Conservation (phyloP, 1,140 invertebrate species). For the Cotesia glomerata region DNA sequence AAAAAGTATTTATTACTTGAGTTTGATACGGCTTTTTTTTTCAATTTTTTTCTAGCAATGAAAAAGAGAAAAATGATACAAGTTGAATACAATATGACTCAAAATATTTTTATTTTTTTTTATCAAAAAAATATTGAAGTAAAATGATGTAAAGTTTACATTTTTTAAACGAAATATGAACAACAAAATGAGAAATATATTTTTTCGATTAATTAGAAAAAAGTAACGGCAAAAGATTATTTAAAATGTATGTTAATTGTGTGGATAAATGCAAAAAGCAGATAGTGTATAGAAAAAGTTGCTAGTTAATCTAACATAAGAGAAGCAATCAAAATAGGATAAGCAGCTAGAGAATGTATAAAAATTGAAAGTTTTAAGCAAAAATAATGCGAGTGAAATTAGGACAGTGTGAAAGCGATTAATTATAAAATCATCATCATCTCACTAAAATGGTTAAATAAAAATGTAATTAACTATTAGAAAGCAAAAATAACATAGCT, state of each 20-base stretch:
- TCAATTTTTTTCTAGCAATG: background rate
- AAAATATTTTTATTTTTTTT: background rate
- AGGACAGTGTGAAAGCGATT: constrained; percentile 23
- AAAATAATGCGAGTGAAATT: constrained; percentile 13
- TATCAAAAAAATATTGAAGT: background rate
- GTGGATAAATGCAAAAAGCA: background rate
- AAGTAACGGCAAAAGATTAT: background rate
- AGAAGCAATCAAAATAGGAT: background rate
- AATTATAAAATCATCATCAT: background rate
- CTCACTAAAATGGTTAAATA: background rate
- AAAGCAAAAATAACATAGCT: constrained; percentile 22
- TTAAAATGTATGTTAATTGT: too few species aligned
- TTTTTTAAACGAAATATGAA: too few species aligned
- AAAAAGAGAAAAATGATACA: constrained; percentile 3
- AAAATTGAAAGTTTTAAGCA: constrained; percentile 20
- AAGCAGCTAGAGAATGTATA: background rate
- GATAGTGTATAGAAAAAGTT: background rate
- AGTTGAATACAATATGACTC: background rate
- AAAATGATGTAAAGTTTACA: too few species aligned
- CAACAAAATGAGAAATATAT: too few species aligned
- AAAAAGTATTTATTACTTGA: constrained; percentile 25
- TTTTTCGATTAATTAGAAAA: background rate
- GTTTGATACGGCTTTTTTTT: constrained; percentile 15
- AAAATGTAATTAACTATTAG: constrained; percentile 14
- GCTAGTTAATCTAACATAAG: background rate